These are phyloP conservation scores for Tetragnatha montana DNA, from an alignment of 2,888 invertebrate genomes.

Conservation along the genomic window DNA sequence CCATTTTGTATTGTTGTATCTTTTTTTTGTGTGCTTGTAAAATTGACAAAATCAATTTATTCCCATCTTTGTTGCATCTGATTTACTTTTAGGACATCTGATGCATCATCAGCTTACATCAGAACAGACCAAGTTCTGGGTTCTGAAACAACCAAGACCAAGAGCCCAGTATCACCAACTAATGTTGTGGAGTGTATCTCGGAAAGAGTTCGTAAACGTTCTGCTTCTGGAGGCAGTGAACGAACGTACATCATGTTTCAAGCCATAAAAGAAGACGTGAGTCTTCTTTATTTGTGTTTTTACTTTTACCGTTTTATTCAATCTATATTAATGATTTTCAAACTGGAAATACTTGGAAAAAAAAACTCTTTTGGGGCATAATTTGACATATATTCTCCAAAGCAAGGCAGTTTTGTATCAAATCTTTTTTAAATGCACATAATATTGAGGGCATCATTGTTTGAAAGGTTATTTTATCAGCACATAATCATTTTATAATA, in stretches of 20 bases:
- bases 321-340: no score
- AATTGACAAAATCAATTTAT: not conserved
- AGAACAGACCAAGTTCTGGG: constrained; percentile 52
- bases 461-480: no score
- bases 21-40: no score
- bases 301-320: not conserved
- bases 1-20: no score
- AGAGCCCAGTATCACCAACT: not conserved
- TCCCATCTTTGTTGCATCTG: not conserved
- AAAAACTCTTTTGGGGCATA: no score
- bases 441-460: not conserved
- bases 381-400: no score
- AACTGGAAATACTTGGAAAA: no score
- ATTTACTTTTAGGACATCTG: constrained; percentile 31
- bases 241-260: constrained; percentile 63
- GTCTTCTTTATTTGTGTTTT: not conserved
- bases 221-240: constrained; percentile 50
- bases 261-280: constrained; percentile 66
- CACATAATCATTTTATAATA: not conserved
- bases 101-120: constrained; percentile 55
- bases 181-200: constrained; percentile 34
- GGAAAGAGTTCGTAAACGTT: constrained; percentile 44
- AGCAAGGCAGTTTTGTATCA: no score
- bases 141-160: not conserved
- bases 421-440: no score